Percentiles rank a stretch among this genome's conserved stretches.
phyloP scores from a whole-genome alignment of 2,797 vertebrate genomes.

The Xiphorhynchus erythropygius region DNA sequence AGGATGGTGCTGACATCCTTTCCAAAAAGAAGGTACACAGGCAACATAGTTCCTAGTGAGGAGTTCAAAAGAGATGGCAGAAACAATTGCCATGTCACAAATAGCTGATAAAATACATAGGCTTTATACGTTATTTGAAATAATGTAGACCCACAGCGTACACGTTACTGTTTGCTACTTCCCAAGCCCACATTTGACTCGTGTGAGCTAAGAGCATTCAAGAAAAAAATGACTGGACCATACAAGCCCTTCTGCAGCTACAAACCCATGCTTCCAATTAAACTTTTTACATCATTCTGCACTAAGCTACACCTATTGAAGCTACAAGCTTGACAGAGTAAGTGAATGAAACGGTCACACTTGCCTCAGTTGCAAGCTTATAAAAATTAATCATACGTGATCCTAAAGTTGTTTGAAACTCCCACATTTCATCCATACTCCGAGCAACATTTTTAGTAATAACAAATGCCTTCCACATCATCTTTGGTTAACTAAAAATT shows the following conservation, averaged over 20 bases:
- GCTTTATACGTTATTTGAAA: not conserved
- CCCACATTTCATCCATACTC: not conserved
- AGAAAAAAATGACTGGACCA: not conserved
- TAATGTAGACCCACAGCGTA: not conserved
- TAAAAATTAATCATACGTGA: not conserved
- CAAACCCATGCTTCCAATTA: not conserved
- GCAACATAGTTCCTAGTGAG: not conserved
- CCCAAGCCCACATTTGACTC: not conserved
- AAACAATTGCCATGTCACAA: not conserved
- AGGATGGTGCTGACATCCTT: not conserved
- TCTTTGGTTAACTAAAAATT: not conserved
- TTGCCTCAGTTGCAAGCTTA: not conserved
- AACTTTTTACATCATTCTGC: not conserved
- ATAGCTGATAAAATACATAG: not conserved
- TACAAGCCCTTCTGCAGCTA: not conserved
- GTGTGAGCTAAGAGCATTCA: not conserved
- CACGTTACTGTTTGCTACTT: not conserved
- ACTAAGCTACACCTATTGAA: not conserved
- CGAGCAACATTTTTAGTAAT: not conserved
- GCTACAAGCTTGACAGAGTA: not conserved
- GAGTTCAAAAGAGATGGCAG: not conserved
- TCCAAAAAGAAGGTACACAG: not conserved
- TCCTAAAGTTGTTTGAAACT: not conserved
- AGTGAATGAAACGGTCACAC: accelerated
- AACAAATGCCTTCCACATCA: not conserved